Evolutionary conservation across 2,113 vertebrate genomes (phyloP).

Genomic region (Meles meles): DNA sequence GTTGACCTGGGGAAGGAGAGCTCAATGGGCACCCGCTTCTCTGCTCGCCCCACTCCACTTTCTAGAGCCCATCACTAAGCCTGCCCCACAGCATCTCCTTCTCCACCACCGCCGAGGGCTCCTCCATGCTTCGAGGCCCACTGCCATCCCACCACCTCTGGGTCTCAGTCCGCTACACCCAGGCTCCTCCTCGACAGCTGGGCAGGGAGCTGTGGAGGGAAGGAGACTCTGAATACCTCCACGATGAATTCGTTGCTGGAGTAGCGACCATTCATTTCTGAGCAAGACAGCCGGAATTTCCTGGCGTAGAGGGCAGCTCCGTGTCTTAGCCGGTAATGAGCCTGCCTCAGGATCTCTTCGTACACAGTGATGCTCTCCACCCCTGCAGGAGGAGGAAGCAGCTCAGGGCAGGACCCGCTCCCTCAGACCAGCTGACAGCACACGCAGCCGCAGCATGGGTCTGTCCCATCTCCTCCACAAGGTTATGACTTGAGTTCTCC

Average conservation of each 20-base stretch:
- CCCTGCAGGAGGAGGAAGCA: constrained; percentile 74
- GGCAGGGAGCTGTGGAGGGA: background rate
- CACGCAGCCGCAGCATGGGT: background rate
- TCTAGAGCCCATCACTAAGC: background rate
- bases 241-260: constrained; percentile 96
- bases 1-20: constrained; percentile 85
- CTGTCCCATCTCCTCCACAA: background rate
- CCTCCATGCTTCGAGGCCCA: background rate
- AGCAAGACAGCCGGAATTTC: constrained; percentile 96
- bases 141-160: background rate
- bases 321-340: constrained; percentile 89
- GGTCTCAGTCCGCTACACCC: background rate
- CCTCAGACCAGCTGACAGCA: background rate
- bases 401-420: background rate
- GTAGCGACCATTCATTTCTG: constrained; percentile 98
- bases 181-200: background rate
- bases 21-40: background rate
- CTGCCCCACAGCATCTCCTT: background rate
- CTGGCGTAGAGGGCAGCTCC: constrained; percentile 94
- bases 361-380: constrained; percentile 98
- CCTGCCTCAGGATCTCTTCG: constrained; percentile 92
- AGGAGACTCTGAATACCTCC: constrained; percentile 84
- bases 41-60: background rate
- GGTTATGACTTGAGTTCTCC: background rate
- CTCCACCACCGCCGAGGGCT: background rate